A percentile compares a stretch with the other conserved stretches of the same genome.
Conservation (phyloP, 2,888 invertebrate species). For the Rhabditoides inermis region DNA sequence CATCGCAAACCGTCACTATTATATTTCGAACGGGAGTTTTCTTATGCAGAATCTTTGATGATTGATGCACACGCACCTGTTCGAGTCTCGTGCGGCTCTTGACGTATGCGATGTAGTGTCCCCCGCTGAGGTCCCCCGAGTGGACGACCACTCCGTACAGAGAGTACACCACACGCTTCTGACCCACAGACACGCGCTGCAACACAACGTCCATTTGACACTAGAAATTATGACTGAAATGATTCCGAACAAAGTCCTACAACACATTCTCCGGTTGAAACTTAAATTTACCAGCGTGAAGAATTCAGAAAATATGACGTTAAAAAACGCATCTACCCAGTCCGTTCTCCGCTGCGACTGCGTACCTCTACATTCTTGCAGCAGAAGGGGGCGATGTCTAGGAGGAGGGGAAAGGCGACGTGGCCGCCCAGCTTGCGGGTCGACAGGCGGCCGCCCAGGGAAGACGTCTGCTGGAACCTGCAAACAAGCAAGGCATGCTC, state of each 20-base stretch:
- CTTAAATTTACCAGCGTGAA: no score
- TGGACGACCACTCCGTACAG: constrained; percentile 92
- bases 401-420: constrained; percentile 74
- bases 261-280: no score
- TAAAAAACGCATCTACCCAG: background rate
- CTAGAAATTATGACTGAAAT: background rate
- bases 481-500: background rate
- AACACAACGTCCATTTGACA: background rate
- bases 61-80: constrained; percentile 10
- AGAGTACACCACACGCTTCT: constrained; percentile 66
- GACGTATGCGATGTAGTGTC: constrained; percentile 87
- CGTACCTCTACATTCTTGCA: constrained; percentile 38
- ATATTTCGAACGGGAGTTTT: no score
- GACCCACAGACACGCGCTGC: constrained; percentile 22
- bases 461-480: no score
- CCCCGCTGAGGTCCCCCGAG: constrained; percentile 78
- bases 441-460: constrained; percentile 53
- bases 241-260: no score
- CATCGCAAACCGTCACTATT: no score
- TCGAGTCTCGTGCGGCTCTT: constrained; percentile 61
- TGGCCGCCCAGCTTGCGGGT: constrained; percentile 70
- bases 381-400: constrained; percentile 85
- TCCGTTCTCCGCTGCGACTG: background rate
- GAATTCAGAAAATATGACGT: background rate
- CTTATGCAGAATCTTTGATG: background rate